Evolutionary conservation across 2,113 vertebrate species (phyloP), one percentile per base, ranked within the genome.

Genomic region (Pteropus alecto): DNA sequence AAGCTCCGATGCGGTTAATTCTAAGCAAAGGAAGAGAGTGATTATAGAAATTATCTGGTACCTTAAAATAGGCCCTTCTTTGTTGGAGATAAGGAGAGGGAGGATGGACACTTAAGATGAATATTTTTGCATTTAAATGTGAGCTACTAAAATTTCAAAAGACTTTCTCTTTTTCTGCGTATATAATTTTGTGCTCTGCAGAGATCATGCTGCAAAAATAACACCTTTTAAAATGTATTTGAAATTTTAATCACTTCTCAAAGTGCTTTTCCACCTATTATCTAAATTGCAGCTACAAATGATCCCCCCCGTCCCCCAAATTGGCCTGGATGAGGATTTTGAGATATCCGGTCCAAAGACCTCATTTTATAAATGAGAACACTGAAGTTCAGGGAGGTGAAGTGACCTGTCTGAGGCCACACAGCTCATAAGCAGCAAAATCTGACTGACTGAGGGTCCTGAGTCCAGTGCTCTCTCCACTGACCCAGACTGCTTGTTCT

Each of bases 71-170:
- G 38, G 33, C 10, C 33, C 13, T 86, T 86, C 35, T 90, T 83
- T 38, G 16, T 65, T 92, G 63, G 67, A 70, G 74, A 73, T 93
- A 83, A 68, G 19, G 28, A 46, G 26, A 85, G 28, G 18, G 41
- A 18, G 1, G 26, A 70, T 43, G 3, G 43, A 61, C 8, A 41
- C n/a, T 79, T 74, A 58, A 61, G 85, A 74, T 46, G n/a, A 81
- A 76, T 26, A 67, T 30, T 90, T 94, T 94, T 56, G 87, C 12
- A 21, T 70, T 94, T 90, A 90, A 96, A 96, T 19, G 43, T 33
- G n/a, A 96, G 21, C 54, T 82, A 58, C 48, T 71, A 87, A 87
- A 90, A 70, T 94, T 87, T 89, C 48, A 71, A 61, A 67, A 63
- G 61, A 58, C 4, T 22, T 38, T 43, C 68, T 54, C 38, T 63